Conservation (phyloP, 2,113 vertebrate genomes). For the Leuciscus idus region DNA sequence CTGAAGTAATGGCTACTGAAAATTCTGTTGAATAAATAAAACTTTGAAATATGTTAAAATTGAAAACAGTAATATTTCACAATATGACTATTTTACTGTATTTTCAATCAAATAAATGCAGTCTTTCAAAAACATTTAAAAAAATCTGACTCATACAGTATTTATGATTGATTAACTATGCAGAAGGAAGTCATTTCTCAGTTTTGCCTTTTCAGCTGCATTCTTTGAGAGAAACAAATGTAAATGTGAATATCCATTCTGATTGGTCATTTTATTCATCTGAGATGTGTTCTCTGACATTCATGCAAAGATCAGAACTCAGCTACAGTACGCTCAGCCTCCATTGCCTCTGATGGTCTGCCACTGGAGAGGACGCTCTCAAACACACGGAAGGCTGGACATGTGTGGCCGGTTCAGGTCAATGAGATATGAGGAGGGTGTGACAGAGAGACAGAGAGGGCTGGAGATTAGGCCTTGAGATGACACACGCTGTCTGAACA, state of each 20-base stretch:
- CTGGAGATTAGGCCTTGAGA: conserved; percentile 6
- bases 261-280: background rate
- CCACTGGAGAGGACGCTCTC: background rate
- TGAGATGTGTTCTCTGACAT: background rate
- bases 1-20: no score
- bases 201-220: background rate
- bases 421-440: background rate
- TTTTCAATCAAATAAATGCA: background rate
- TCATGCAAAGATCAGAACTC: background rate
- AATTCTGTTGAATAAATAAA: no score
- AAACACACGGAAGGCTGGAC: background rate
- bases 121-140: background rate
- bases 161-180: background rate
- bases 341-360: background rate
- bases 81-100: background rate
- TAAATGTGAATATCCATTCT: background rate
- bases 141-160: background rate
- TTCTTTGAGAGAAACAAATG: background rate
- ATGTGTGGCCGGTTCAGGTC: background rate
- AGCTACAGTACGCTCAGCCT: background rate
- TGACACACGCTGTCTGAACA: conserved; percentile 6
- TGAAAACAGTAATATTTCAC: background rate
- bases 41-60: no score
- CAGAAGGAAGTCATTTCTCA: background rate
- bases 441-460: conserved; percentile 14